Evolutionary conservation across 2,888 invertebrate genomes (phyloP), one percentile per base, ranked within the genome.

Genomic region (Sphaeridia pumilis): DNA sequence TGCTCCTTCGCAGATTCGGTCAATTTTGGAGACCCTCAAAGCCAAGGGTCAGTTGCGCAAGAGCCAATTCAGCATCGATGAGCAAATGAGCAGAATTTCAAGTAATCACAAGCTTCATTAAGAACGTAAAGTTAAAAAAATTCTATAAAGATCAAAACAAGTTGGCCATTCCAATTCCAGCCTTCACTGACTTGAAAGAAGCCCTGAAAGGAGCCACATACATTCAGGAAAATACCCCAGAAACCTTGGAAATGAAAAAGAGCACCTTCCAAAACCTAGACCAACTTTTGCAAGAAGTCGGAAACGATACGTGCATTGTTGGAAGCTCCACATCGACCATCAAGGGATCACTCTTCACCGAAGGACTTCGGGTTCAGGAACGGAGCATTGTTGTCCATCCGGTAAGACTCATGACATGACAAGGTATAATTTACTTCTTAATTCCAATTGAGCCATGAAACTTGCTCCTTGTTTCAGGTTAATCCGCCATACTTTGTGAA

Each of bases 401-500:
- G n/a, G 80, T 81, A 68, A 68, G 72, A 67, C 4, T 24, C 22
- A 46, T 7, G 22, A 26, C 17, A 22, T 14, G 20, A 45, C 10
- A 45, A 45, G 4, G 34, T n/a, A 21, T 28, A 28, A 7, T 46
- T 25, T 7, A 3, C 4, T 20, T 46, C 5, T 45, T 10, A 5
- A 26, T 22, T 21, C 21, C 10, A 21, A 10, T 20, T n/a, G 4
- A n/a, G 14, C n/a, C 3, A 17, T 27, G 48, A 31, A 27, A 42
- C 5, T 7, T 17, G 12, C 17, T n/a, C 34, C 27, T 34, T 41
- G 49, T 35, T 12, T 5, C 55, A 79, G 71, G 88, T 93, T 2
- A 95, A 95, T 71, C 95, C 95, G 4, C 95, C 95, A 0, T 94
- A 94, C 70, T 94, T 90, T 69, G 88, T 93, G 24, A 92, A 93